Evolutionary conservation across 2,888 invertebrate species (phyloP).

Genomic region (Macrosoma leucophasiata): DNA sequence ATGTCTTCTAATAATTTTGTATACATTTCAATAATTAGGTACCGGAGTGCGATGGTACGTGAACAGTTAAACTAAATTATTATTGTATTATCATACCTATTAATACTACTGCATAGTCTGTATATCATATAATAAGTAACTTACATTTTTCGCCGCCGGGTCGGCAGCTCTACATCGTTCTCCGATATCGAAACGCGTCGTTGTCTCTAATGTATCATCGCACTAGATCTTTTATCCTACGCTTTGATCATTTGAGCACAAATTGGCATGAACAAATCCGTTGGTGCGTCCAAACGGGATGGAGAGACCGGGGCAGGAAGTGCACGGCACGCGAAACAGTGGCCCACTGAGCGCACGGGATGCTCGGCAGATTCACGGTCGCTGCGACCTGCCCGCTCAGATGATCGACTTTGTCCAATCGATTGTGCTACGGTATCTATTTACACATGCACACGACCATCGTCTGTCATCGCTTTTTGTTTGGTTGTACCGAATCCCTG

Average conservation of each 20-base stretch:
- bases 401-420: slow-evolving; percentile 71
- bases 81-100: no score
- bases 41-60: no score
- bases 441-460: slow-evolving; percentile 45
- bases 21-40: no score
- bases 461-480: slow-evolving; percentile 41
- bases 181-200: slow-evolving; percentile 37
- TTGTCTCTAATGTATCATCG: no score
- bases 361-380: slow-evolving; percentile 67
- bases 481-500: slow-evolving; percentile 33
- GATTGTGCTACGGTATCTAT: slow-evolving; percentile 51
- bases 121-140: slow-evolving; percentile 38
- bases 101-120: slow-evolving; percentile 15
- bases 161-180: slow-evolving; percentile 67
- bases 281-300: slow-evolving; percentile 7
- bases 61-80: no score
- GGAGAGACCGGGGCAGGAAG: slow-evolving; percentile 43
- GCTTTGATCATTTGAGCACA: no score
- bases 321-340: slow-evolving; percentile 54
- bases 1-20: no score
- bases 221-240: no score
- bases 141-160: slow-evolving; percentile 66
- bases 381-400: slow-evolving; percentile 57
- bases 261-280: no score
- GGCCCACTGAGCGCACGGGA: slow-evolving; percentile 38